Base-by-base conservation (phyloP, 2,888 invertebrate genomes). In the Drosophila eohydei region DNA sequence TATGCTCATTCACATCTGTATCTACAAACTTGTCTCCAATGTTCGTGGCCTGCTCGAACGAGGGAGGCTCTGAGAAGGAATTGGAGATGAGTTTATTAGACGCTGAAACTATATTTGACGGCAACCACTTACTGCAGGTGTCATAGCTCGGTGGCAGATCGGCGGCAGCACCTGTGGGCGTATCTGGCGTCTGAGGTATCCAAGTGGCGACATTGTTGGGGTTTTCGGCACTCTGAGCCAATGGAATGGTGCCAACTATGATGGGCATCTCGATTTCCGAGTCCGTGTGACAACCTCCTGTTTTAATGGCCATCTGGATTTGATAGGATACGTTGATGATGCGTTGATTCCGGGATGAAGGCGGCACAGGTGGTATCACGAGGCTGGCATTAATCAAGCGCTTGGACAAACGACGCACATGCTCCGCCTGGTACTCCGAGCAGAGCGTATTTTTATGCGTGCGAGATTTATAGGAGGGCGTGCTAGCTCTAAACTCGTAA, bases 91-190 rank as follows among this genome's bases (percentile, higher is more conserved):
- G 5, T 8, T 16, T 5, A 30, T 5, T 9, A n/a, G 7, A 4
- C 5, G 6, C 2, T n/a, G 12, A 14, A 30, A 0, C 16, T 30
- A 16, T 1, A 0, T 11, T 16, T 0, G 4, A 8, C 3, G 21
- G 21, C 3, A 14, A 21, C 4, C 8, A 75, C 76, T 80, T 48
- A 91, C 91, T 76, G 76, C 81, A 81, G 4, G 76, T 74, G 14
- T 83, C 85, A 61, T 91, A 91, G 44, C 79, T 79, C 0, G 91
- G 91, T 7, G 90, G 88, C 38, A 75, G 12, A 63, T 88, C 89
- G 0, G 60, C 78, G 4, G 64, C 71, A 2, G 84, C 78, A 12
- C 63, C 71, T 0, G 74, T 77, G 32, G 80, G 67, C 16, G 78
- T 69, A 7, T 72, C 78, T 2, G 91, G 88, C 2, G 87, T 85